phyloP scores from a whole-genome alignment of 2,888 invertebrate species.

The Chymomyza amoena region DNA sequence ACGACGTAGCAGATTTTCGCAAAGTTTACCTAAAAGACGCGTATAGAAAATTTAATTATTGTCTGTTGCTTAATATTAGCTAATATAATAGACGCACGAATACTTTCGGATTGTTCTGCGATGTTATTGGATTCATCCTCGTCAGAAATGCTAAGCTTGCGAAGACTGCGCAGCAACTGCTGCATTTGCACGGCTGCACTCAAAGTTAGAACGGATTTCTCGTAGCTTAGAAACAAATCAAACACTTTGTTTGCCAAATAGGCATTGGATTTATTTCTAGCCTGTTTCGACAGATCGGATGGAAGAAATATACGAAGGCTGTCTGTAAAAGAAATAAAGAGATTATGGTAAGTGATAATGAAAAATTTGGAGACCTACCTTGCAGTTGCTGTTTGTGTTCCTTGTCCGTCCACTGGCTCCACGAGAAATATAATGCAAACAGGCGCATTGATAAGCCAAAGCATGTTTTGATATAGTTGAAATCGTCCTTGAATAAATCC shows the following conservation, averaged over 20 bases:
- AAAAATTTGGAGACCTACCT: constrained; percentile 45
- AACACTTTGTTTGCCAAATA: constrained; percentile 60
- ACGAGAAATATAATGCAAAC: constrained; percentile 82
- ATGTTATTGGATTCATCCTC: constrained; percentile 32
- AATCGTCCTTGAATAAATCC: constrained; percentile 80
- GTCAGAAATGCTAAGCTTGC: constrained; percentile 51
- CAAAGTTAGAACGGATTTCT: constrained; percentile 64
- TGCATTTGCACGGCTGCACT: constrained; percentile 75
- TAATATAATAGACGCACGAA: constrained; percentile 58
- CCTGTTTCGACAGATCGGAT: constrained; percentile 16
- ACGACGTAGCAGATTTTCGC: constrained; percentile 82
- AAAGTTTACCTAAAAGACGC: constrained; percentile 76
- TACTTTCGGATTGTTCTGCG: constrained; percentile 54
- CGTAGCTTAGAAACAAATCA: constrained; percentile 58
- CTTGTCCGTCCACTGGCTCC: constrained; percentile 82
- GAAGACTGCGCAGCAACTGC: constrained; percentile 63
- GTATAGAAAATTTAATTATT: not conserved
- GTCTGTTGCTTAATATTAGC: not conserved
- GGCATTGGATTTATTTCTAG: constrained; percentile 15
- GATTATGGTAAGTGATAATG: not conserved
- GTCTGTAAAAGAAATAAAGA: constrained; percentile 39
- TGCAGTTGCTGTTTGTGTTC: constrained; percentile 54
- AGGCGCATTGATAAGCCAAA: constrained; percentile 81
- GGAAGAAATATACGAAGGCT: constrained; percentile 44
- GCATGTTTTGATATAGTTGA: constrained; percentile 80